phyloP scores from a whole-genome alignment of 2,888 invertebrate species.

The Odontomyia ornata region DNA sequence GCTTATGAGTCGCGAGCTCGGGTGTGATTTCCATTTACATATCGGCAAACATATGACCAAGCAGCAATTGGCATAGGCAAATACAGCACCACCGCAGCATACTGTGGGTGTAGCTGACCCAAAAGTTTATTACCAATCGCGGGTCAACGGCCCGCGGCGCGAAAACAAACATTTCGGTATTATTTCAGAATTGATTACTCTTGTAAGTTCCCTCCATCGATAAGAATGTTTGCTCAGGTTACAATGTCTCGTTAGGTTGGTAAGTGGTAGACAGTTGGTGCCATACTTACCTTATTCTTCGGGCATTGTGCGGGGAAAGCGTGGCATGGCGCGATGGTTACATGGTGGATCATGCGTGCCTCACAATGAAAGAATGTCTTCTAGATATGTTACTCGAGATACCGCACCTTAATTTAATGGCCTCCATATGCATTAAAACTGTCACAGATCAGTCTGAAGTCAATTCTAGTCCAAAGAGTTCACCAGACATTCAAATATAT shows the following conservation, averaged over 20 bases:
- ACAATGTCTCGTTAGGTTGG: not conserved
- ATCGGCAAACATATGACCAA: conserved; percentile 8
- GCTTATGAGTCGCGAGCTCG: not conserved
- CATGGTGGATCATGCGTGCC: not conserved
- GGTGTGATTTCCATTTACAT: conserved; percentile 31
- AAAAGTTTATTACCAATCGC: not conserved
- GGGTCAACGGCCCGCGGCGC: conserved; percentile 9
- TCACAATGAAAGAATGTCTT: conserved; percentile 9
- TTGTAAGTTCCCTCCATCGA: not conserved
- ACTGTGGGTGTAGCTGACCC: conserved; percentile 27
- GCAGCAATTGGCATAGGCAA: conserved; percentile 19
- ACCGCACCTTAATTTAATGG: conserved; percentile 33
- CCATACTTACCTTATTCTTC: not conserved
- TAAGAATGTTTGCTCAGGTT: not conserved
- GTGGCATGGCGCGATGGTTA: no score
- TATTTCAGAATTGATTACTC: conserved; percentile 18
- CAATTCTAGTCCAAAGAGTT: not conserved
- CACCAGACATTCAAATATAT: not conserved
- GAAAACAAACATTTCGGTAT: conserved; percentile 15
- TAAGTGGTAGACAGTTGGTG: not conserved
- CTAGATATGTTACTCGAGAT: not conserved
- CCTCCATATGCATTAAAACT: conserved; percentile 20
- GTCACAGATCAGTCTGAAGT: conserved; percentile 28
- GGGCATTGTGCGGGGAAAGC: no score
- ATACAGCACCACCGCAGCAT: not conserved